A percentile compares a stretch with the other conserved stretches of the same genome.
Evolutionary conservation across 2,113 vertebrate species (phyloP).

Genomic region (Hiodon tergisus): DNA sequence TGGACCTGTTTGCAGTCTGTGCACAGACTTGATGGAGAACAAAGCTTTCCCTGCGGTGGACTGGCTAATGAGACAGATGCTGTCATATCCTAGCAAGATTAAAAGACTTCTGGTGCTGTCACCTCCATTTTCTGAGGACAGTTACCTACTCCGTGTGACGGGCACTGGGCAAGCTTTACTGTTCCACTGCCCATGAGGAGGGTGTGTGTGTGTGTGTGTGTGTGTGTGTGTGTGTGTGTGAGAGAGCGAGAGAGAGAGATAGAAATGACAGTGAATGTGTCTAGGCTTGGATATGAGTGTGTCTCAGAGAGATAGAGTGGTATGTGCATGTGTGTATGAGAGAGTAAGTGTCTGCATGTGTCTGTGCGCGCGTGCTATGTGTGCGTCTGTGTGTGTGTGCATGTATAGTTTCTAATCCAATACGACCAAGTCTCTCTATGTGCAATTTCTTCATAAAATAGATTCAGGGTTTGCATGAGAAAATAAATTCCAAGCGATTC

Average conservation of each 20-base stretch:
- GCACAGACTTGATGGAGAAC: not conserved
- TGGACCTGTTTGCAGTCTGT: not conserved
- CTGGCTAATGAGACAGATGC: slow-evolving; percentile 9
- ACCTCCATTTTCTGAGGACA: not conserved
- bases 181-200: not conserved
- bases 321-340: not conserved
- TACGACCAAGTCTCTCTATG: too few relatives aligned
- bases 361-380: not conserved
- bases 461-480: too few relatives aligned
- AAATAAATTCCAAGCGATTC: not conserved
- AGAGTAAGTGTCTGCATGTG: not conserved
- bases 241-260: too few relatives aligned
- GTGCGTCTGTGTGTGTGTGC: not conserved
- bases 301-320: too few relatives aligned
- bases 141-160: not conserved
- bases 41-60: not conserved
- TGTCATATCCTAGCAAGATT: slow-evolving; percentile 17
- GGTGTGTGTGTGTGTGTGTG: slow-evolving; percentile 4
- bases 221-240: not conserved
- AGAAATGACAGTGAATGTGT: too few relatives aligned
- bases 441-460: too few relatives aligned
- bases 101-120: not conserved
- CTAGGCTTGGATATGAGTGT: too few relatives aligned
- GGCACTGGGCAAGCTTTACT: not conserved
- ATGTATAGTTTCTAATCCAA: too few relatives aligned